phyloP scores from a whole-genome alignment of 2,888 invertebrate species.

The Acrobasis suavella region DNA sequence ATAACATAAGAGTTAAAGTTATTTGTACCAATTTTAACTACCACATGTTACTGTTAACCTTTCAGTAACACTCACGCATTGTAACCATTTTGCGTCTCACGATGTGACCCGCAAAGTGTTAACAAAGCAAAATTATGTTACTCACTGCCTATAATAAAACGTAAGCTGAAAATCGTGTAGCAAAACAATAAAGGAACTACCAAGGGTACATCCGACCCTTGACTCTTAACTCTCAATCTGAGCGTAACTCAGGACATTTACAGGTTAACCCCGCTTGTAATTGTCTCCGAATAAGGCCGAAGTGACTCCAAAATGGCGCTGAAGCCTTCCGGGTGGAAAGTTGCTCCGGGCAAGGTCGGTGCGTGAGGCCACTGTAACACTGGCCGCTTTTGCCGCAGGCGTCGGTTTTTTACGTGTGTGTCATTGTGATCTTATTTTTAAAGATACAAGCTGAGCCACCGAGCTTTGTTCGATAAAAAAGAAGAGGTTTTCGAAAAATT shows the following conservation, averaged over 20 bases:
- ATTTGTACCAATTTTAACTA: no score
- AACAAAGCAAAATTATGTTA: no score
- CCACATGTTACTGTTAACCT: no score
- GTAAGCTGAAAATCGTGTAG: not conserved
- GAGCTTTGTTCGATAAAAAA: no score
- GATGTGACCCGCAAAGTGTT: no score
- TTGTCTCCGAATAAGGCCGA: conserved; percentile 28
- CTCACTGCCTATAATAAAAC: not conserved
- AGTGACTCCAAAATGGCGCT: conserved; percentile 41
- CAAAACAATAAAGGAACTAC: not conserved
- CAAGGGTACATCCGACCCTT: conserved; percentile 17
- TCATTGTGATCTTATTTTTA: no score
- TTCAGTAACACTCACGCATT: no score
- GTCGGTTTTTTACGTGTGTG: not conserved
- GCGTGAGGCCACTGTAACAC: conserved; percentile 55
- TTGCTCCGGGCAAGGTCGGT: conserved; percentile 67
- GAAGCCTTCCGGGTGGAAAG: conserved; percentile 71
- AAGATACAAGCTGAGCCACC: no score
- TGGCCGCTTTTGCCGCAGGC: conserved; percentile 33
- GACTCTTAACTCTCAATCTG: conserved; percentile 14
- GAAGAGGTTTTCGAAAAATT: no score
- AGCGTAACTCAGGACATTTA: conserved; percentile 9
- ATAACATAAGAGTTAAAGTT: no score
- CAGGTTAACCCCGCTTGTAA: conserved; percentile 22
- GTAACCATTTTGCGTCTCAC: no score